phyloP scores from a whole-genome alignment of 2,113 vertebrate genomes.

The Mohoua ochrocephala region DNA sequence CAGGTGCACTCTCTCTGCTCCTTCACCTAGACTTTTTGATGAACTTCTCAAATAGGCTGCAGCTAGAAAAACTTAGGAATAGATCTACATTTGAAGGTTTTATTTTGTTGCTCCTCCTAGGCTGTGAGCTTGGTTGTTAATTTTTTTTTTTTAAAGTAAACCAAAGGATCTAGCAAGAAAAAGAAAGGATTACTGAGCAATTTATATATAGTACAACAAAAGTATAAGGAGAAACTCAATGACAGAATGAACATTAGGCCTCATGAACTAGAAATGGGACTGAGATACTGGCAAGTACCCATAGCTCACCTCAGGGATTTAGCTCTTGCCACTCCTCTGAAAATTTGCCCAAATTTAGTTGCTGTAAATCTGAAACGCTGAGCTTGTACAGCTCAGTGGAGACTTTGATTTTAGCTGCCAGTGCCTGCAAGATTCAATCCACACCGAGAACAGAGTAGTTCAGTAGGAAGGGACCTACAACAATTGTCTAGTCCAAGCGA shows the following conservation, averaged over 20 bases:
- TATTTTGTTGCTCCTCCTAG: background rate
- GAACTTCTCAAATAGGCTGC: background rate
- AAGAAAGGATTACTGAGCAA: background rate
- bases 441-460: background rate
- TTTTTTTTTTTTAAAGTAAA: constrained; percentile 12
- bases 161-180: background rate
- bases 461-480: background rate
- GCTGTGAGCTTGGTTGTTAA: background rate
- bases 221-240: background rate
- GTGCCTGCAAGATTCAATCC: background rate
- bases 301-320: background rate
- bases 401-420: background rate
- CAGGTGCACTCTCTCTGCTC: background rate
- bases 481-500: background rate
- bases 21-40: background rate
- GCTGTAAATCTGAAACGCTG: background rate
- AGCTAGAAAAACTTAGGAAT: background rate
- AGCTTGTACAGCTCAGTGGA: background rate
- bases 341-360: background rate
- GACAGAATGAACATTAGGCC: background rate
- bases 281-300: background rate
- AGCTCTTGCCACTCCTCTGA: background rate
- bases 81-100: background rate
- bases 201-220: background rate
- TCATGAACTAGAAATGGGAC: background rate